phyloP scores from a whole-genome alignment of 2,797 vertebrate genomes.

The Champsocephalus esox region DNA sequence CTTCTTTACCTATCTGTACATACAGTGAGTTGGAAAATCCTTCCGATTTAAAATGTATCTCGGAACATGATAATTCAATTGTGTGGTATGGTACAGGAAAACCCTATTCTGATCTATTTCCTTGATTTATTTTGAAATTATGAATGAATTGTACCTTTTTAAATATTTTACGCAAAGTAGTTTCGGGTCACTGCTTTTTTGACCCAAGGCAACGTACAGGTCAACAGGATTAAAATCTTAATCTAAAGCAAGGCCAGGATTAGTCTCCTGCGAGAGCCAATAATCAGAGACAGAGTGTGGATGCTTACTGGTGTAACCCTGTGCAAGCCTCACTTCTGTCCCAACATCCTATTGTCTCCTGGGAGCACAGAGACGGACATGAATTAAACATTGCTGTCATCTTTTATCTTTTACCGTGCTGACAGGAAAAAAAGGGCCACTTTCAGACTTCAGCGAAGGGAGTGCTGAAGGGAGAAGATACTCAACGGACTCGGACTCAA shows the following conservation, averaged over 20 bases:
- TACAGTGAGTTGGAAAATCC: not conserved
- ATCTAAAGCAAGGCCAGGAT: constrained; percentile 79
- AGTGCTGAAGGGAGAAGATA: constrained; percentile 84
- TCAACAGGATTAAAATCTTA: constrained; percentile 85
- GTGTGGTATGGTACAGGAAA: not conserved
- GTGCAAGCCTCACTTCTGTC: constrained; percentile 34
- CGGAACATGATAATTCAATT: not conserved
- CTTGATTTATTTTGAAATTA: not conserved
- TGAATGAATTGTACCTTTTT: constrained; percentile 3
- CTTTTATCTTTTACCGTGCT: constrained; percentile 59
- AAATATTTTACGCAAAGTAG: constrained; percentile 18
- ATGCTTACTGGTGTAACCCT: constrained; percentile 65
- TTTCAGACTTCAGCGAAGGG: constrained; percentile 83
- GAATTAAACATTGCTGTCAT: constrained; percentile 52
- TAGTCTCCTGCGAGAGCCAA: constrained; percentile 74
- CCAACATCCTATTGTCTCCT: constrained; percentile 52
- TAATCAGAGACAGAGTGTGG: constrained; percentile 74
- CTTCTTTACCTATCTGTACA: not conserved
- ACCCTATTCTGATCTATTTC: not conserved
- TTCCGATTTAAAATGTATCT: not conserved
- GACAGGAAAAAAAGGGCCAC: constrained; percentile 85
- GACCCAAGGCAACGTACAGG: constrained; percentile 51
- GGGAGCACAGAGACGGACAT: constrained; percentile 20
- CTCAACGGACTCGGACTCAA: constrained; percentile 84
- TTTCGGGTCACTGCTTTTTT: constrained; percentile 42